Evolutionary conservation across 2,113 vertebrate species (phyloP), one percentile per base, ranked within the genome.

Genomic region (Dromaius novaehollandiae): DNA sequence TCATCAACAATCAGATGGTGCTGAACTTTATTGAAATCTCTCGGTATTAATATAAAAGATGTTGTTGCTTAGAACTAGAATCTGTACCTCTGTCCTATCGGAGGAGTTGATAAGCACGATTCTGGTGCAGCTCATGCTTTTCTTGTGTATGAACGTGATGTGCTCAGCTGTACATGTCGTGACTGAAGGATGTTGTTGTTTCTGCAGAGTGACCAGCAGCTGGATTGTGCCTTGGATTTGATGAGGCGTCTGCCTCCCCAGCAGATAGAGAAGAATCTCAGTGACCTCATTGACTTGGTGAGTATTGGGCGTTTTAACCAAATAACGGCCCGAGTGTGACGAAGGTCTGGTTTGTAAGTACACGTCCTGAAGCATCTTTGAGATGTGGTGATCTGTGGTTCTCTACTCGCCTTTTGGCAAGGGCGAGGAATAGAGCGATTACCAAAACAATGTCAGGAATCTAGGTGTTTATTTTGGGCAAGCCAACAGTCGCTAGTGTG

Each of bases 181-280:
- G 80, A 90, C 21, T 2, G 5, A 80, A 56, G 40, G 10, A 61
- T 88, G 40, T 32, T 93, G 32, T 95, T 96, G 9, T 82, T 44
- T 90, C 71, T 48, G 10, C 98, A 99, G 99, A 99, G 98, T 98
- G 99, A 99, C 92, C 99, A 99, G 97, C 99, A 99, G 98, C 98
- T 99, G 96, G 99, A 99, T 97, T 99, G 99, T 99, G 99, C 99
- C 98, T 99, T 99, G 98, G 99, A 99, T 97, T 98, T 99, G 97
- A 99, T 99, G 99, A 99, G 99, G 98, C 99, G 99, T 91, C 98
- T 99, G 98, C 99, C 99, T 98, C 99, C 99, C 0, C 99, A 99
- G 98, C 99, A 99, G 97, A 99, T 99, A 15, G 99, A 99, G 98
- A 99, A 99, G 95, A 99, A 99, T 98, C 99, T 99, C 98, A 99